Evolutionary conservation across 92 coral and sea anemone genomes (phyloP), one percentile per base, ranked within the genome.

Genomic region (Phenganax marumi): DNA sequence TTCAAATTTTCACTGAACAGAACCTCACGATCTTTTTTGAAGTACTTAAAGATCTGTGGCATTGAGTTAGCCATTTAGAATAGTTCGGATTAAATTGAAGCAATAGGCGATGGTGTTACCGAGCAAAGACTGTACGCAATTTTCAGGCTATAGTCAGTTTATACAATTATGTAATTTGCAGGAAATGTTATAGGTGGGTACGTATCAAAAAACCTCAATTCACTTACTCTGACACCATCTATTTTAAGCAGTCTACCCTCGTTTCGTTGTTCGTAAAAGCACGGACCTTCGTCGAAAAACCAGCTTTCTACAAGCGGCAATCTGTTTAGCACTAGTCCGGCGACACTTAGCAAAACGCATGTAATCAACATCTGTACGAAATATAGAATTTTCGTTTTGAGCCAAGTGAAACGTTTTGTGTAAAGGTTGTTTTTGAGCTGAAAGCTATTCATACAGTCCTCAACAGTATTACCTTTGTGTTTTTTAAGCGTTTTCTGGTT

Each of bases 181-280:
- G 43, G 5, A 33, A 33, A 33, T 1, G 5, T 33, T 33, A 33
- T n/a, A n/a, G n/a, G n/a, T n/a, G n/a, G 43, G 5, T 33, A 5
- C 43, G 3, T 33, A 33, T 5, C 43, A 33, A 1, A 33, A 2
- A 33, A 33, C 3, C 43, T 33, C 43, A 33, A 33, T 33, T 33
- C 14, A 73, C 61, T 21, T 81, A 86, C 89, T 86, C 77, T 74
- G 7, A 81, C 83, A 57, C 89, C 86, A 10, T 86, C 77, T 14
- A 86, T 48, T 17, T 68, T 79, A 39, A 81, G 39, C 47, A 86
- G 76, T 22, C 54, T 74, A 2, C 81, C 81, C 52, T 86, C 83
- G 58, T 63, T 17, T 46, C 83, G 61, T 78, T 78, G 83, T 78
- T 78, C 83, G 73, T 78, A 78, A 50, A 56, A 78, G 33, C 83